Conservation (phyloP, 2,113 vertebrate species). For the Ptychochromis oligacanthus region DNA sequence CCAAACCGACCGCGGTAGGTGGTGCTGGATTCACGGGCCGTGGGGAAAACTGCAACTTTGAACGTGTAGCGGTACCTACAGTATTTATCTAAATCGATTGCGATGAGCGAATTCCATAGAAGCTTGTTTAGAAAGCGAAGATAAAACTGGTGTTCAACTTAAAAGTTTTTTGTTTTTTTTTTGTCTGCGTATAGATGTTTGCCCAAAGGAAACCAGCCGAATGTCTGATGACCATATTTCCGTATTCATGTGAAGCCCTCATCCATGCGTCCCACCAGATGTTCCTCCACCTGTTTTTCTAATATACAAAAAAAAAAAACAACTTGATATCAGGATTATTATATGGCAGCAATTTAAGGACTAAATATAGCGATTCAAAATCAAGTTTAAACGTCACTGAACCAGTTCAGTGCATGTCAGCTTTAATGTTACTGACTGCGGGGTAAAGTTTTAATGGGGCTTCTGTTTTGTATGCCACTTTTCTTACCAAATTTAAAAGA, state of each 20-base stretch:
- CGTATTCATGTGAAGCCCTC: neutral
- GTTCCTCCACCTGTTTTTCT: neutral
- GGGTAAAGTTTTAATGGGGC: neutral
- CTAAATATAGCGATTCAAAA: neutral
- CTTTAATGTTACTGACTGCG: neutral
- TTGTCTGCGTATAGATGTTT: neutral
- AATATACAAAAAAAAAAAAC: neutral
- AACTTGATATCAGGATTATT: neutral
- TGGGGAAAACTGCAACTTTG: neutral
- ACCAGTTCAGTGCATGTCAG: neutral
- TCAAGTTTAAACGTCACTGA: neutral
- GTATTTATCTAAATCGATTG: neutral
- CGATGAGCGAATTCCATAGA: neutral
- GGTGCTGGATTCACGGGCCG: conserved; percentile 14
- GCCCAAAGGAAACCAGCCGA: neutral
- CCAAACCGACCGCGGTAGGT: neutral
- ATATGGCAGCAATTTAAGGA: neutral
- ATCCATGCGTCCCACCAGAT: neutral
- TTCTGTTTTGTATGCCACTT: neutral
- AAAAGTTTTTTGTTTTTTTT: neutral
- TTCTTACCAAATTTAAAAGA: neutral
- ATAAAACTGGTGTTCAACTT: too few species aligned
- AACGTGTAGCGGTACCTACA: neutral
- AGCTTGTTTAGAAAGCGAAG: neutral
- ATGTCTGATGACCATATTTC: neutral